Evolutionary conservation across 1,140 invertebrate species (phyloP).

Genomic region (Venturia canescens): DNA sequence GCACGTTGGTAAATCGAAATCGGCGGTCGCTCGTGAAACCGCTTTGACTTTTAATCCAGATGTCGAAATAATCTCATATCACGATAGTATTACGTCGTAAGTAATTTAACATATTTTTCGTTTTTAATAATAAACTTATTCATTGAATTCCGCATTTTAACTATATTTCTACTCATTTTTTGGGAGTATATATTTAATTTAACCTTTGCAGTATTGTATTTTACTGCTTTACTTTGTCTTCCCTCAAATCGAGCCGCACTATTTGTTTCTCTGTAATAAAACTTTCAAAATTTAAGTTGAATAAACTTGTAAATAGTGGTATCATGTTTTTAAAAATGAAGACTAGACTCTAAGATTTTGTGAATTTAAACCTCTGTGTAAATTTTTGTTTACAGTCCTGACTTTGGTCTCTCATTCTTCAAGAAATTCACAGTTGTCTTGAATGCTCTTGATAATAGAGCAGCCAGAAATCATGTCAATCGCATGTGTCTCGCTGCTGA

Average conservation of each 20-base stretch:
- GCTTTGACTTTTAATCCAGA: constrained; percentile 93
- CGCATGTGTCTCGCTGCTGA: constrained; percentile 98
- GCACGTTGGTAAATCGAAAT: constrained; percentile 98
- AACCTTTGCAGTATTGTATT: not conserved
- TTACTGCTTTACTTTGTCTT: no score
- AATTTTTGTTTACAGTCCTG: constrained; percentile 81
- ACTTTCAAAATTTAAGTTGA: no score
- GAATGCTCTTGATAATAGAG: constrained; percentile 98
- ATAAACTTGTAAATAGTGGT: no score
- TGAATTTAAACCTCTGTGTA: not conserved
- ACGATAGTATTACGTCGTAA: constrained; percentile 96
- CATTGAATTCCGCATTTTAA: no score
- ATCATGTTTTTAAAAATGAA: no score
- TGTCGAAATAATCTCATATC: constrained; percentile 91
- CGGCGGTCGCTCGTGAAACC: constrained; percentile 91
- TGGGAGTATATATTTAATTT: not conserved
- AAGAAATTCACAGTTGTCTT: constrained; percentile 95
- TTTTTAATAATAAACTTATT: not conserved
- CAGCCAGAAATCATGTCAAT: constrained; percentile 98
- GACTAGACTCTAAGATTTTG: no score
- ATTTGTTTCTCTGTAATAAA: no score
- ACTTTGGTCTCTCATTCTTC: constrained; percentile 95
- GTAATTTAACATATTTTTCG: constrained; percentile 52
- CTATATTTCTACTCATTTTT: no score
- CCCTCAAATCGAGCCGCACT: no score